Evolutionary conservation across 2,113 vertebrate species (phyloP).

Genomic region (Tragelaphus scriptus): DNA sequence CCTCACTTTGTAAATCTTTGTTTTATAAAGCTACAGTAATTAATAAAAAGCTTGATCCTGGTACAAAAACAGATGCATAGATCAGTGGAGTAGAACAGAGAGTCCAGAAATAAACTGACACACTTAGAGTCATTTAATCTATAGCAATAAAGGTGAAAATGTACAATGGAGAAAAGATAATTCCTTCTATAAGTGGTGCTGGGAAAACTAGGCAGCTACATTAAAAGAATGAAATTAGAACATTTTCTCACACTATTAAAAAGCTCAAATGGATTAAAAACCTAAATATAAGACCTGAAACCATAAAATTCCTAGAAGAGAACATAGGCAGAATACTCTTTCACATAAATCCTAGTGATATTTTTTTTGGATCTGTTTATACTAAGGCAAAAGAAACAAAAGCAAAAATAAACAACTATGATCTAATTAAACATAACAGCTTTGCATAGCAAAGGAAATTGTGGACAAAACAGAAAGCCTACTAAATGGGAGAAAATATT

Average conservation of each 20-base stretch:
- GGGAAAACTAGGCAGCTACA: not conserved
- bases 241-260: not conserved
- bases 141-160: not conserved
- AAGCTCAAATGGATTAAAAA: not conserved
- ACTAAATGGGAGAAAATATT: not conserved
- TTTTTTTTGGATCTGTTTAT: not conserved
- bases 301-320: not conserved
- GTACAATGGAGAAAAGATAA: not conserved
- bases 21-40: not conserved
- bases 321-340: not conserved
- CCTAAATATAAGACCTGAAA: not conserved
- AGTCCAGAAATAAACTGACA: not conserved
- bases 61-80: not conserved
- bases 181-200: not conserved
- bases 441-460: not conserved
- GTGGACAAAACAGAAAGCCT: not conserved
- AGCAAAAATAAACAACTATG: not conserved
- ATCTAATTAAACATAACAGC: not conserved
- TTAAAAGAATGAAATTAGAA: not conserved
- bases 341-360: not conserved
- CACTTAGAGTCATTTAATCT: not conserved
- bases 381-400: not conserved
- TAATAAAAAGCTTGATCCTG: not conserved
- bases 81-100: not conserved
- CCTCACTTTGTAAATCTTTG: not conserved